phyloP scores from a whole-genome alignment of 2,888 invertebrate genomes.

The Acanthosepion esculentum region DNA sequence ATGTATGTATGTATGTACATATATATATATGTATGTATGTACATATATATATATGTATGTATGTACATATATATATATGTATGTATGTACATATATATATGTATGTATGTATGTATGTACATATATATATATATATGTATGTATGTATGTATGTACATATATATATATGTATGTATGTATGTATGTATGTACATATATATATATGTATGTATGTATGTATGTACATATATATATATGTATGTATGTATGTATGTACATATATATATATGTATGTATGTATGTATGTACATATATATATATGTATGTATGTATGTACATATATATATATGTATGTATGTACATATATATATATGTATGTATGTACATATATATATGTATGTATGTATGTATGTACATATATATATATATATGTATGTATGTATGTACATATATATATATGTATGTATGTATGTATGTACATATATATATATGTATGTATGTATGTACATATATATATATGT shows the following conservation, averaged over 20 bases:
- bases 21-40: background rate
- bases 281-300: background rate
- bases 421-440: background rate
- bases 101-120: background rate
- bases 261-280: background rate
- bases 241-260: too few relatives aligned
- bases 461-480: background rate
- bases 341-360: background rate
- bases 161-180: background rate
- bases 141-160: too few relatives aligned
- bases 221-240: background rate
- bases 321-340: background rate
- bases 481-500: background rate
- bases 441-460: too few relatives aligned
- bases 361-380: background rate
- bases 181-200: background rate
- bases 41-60: background rate
- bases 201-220: background rate
- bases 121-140: background rate
- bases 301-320: background rate
- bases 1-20: background rate
- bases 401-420: background rate
- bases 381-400: background rate
- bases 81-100: background rate
- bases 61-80: background rate